phyloP scores from a whole-genome alignment of 2,113 vertebrate genomes.

The Pelecanus crispus region DNA sequence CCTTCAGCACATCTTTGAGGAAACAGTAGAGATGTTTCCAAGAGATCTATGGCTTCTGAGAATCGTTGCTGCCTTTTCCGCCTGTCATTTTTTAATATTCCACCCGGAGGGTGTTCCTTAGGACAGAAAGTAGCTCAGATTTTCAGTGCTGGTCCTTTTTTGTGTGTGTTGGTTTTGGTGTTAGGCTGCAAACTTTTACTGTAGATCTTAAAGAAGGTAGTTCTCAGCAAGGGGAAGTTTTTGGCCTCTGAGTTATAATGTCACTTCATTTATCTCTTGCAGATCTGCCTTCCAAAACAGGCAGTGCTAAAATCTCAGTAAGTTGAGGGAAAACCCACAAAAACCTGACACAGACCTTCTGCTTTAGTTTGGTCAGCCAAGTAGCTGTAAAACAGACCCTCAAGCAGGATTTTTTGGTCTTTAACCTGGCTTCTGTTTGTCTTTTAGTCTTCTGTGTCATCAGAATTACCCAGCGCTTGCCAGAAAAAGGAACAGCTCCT shows the following conservation, averaged over 20 bases:
- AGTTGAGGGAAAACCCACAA: background rate
- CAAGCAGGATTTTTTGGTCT: fast-evolving
- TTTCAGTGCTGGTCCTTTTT: background rate
- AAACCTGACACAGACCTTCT: background rate
- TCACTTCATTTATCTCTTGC: background rate
- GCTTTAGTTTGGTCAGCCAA: background rate
- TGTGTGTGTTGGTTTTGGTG: background rate
- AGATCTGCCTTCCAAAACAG: background rate
- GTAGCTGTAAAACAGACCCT: background rate
- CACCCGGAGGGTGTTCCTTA: background rate
- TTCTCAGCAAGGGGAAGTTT: background rate
- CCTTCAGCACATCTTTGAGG: background rate
- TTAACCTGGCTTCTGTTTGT: background rate
- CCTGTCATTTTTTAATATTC: fast-evolving
- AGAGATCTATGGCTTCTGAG: background rate
- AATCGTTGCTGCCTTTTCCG: fast-evolving
- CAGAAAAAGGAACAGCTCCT: background rate
- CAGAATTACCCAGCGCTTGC: background rate
- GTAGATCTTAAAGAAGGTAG: background rate
- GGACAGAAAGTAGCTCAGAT: background rate
- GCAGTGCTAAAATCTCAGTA: background rate
- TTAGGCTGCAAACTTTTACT: background rate
- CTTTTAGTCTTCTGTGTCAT: background rate
- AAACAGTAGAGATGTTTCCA: background rate
- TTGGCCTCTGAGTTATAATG: background rate